Conservation (phyloP, 2,888 invertebrate species). For the Amphimallon solstitiale region DNA sequence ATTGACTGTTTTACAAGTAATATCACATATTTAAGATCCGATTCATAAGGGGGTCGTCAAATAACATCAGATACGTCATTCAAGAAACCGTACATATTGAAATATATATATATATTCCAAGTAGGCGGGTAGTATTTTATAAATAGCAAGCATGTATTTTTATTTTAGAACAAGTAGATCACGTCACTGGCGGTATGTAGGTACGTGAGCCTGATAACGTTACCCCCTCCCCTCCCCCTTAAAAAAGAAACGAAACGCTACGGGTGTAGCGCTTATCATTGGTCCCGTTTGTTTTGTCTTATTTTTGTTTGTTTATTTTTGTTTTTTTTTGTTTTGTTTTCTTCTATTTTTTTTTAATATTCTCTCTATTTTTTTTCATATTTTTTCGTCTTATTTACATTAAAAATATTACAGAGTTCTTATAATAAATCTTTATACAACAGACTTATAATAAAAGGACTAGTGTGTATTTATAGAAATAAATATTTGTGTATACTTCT, state of each 20-base stretch:
- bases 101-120: neutral
- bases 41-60: constrained; percentile 8
- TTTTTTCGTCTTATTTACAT: constrained; percentile 50
- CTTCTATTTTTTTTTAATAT: constrained; percentile 60
- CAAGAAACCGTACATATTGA: neutral
- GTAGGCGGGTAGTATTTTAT: neutral
- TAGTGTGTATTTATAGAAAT: constrained; percentile 16
- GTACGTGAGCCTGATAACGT: neutral
- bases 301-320: constrained; percentile 53
- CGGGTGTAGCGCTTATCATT: constrained; percentile 14
- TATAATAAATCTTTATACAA: constrained; percentile 62
- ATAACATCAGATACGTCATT: constrained; percentile 17
- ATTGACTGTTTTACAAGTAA: neutral
- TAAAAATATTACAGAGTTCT: constrained; percentile 56
- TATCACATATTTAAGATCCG: constrained; percentile 9
- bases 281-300: constrained; percentile 44
- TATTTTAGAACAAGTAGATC: too few species aligned
- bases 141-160: neutral
- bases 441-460: constrained; percentile 53
- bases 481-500: constrained; percentile 36
- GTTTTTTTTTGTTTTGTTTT: constrained; percentile 59
- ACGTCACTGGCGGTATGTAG: neutral
- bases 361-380: constrained; percentile 61
- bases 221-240: too few species aligned
- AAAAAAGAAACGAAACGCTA: neutral